phyloP scores from a whole-genome alignment of 92 coral and sea anemone genomes.

The Porites rus region DNA sequence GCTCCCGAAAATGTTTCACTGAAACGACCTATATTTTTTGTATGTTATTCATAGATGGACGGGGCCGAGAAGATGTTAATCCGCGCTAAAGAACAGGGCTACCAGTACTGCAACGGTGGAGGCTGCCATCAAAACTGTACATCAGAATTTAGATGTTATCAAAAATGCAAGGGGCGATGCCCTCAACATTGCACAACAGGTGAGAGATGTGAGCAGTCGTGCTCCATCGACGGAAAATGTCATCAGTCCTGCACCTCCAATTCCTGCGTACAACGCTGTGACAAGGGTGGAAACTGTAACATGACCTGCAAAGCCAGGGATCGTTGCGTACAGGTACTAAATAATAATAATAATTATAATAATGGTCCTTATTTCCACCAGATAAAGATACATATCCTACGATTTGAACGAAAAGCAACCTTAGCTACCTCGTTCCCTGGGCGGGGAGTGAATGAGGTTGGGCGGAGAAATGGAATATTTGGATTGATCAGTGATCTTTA shows the following conservation, averaged over 20 bases:
- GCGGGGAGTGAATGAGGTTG: too few species aligned
- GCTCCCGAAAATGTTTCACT: too few species aligned
- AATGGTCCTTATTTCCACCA: too few species aligned
- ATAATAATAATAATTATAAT: too few species aligned
- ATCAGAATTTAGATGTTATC: constrained; percentile 28
- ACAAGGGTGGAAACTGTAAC: constrained; percentile 17
- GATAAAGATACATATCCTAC: too few species aligned
- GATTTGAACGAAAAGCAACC: too few species aligned
- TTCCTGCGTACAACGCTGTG: constrained; percentile 29
- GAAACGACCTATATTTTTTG: background rate
- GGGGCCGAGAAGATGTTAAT: constrained; percentile 41
- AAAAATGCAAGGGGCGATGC: constrained; percentile 41
- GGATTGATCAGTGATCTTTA: too few species aligned
- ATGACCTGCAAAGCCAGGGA: constrained; percentile 37
- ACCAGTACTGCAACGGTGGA: constrained; percentile 32
- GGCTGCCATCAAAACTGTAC: constrained; percentile 40
- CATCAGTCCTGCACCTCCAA: constrained; percentile 21
- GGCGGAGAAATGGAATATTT: too few species aligned
- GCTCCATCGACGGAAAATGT: constrained; percentile 32
- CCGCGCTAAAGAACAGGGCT: constrained; percentile 18
- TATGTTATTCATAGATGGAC: background rate
- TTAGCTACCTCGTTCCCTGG: too few species aligned
- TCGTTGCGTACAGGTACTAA: constrained; percentile 25
- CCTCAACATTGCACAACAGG: constrained; percentile 19
- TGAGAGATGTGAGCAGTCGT: constrained; percentile 33